These are phyloP conservation scores for Ailuropoda melanoleuca DNA, from an alignment of 2,113 vertebrate genomes.

Conservation along the genomic window DNA sequence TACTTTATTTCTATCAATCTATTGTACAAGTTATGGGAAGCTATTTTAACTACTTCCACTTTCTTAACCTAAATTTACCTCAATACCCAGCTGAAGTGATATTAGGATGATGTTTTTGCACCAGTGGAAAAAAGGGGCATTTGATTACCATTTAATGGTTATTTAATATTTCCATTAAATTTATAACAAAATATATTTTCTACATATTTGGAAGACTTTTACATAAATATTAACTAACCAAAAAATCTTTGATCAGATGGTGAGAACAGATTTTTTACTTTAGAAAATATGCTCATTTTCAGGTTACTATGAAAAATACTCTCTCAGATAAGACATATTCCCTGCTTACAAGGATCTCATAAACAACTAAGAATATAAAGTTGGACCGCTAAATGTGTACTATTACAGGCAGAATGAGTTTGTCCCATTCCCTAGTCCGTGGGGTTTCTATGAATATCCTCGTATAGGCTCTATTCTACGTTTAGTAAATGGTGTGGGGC, in stretches of 20 bases:
- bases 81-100: constrained; percentile 27
- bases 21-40: not conserved
- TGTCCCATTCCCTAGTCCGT: not conserved
- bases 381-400: not conserved
- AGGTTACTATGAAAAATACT: not conserved
- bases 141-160: not conserved
- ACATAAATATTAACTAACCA: constrained; percentile 1
- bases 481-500: not conserved
- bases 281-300: not conserved
- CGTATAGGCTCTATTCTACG: not conserved
- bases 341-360: not conserved
- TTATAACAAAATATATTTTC: constrained; percentile 7
- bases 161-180: not conserved
- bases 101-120: not conserved
- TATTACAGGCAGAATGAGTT: not conserved
- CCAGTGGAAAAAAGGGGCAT: not conserved
- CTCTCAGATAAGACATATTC: not conserved
- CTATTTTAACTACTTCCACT: constrained; percentile 4
- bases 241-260: not conserved
- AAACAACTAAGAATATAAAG: not conserved
- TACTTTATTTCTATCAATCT: not conserved
- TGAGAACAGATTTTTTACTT: not conserved
- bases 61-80: constrained; percentile 11
- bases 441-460: not conserved
- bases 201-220: not conserved